These are phyloP conservation scores for Eupithecia tripunctaria DNA, from an alignment of 2,888 invertebrate genomes.

Conservation along the genomic window DNA sequence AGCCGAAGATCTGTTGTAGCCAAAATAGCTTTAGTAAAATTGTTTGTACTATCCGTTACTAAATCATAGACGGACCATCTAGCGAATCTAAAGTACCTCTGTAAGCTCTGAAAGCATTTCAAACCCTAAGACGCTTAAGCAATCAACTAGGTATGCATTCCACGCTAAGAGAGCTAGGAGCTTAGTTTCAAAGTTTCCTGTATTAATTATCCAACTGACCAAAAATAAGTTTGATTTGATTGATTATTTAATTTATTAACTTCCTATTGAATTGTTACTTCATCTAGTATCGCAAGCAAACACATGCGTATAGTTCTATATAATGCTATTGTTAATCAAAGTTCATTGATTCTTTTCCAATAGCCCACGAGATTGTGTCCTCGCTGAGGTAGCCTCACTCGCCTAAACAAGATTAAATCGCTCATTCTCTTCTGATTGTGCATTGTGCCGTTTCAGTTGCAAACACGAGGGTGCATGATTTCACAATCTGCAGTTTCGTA, in stretches of 20 bases:
- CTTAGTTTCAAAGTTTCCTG: background rate
- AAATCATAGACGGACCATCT: background rate
- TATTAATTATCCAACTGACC: background rate
- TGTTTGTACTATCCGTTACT: background rate
- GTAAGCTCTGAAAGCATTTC: background rate
- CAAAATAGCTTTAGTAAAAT: background rate
- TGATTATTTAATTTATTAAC: background rate
- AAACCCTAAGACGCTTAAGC: background rate
- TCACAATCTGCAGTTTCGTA: background rate
- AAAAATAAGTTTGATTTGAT: background rate
- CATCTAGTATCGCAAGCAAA: background rate
- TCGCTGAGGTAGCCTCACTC: background rate
- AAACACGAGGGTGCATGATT: background rate
- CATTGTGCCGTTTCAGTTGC: background rate
- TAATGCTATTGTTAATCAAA: background rate
- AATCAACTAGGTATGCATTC: background rate
- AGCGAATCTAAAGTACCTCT: background rate
- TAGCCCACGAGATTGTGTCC: background rate
- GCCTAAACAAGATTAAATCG: background rate
- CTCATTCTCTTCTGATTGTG: background rate
- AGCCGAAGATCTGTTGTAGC: too few relatives aligned
- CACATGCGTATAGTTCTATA: background rate
- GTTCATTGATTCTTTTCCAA: background rate
- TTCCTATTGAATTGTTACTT: background rate
- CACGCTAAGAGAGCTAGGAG: background rate